Percentiles rank a stretch among this genome's conserved stretches.
Conservation (phyloP, 2,888 invertebrate genomes). For the Scaptomyza cyrtandrae region DNA sequence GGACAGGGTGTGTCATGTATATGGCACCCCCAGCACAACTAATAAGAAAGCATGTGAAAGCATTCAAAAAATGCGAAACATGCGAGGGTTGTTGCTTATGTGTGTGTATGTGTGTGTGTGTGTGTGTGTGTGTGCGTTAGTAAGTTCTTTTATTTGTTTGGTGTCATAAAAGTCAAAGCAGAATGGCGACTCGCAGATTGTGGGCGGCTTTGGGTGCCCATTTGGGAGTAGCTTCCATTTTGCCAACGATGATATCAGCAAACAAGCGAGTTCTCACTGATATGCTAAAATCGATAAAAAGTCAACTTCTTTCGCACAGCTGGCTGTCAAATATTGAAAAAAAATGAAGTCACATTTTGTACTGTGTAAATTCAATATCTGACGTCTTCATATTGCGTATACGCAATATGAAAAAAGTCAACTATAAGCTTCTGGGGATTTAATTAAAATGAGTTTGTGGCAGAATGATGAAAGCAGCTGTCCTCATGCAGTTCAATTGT, state of each 20-base stretch:
- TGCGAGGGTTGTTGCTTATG: constrained; percentile 27
- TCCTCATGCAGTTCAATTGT: constrained; percentile 8
- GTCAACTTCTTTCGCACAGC: constrained; percentile 26
- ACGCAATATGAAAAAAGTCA: constrained; percentile 36
- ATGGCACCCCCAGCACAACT: constrained; percentile 22
- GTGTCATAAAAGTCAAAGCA: constrained; percentile 59
- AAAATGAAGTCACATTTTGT: constrained; percentile 41
- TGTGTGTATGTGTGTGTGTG: constrained; percentile 4
- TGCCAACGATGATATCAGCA: constrained; percentile 60
- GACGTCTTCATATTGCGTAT: constrained; percentile 59
- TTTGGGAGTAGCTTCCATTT: constrained; percentile 23
- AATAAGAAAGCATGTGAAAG: constrained; percentile 26
- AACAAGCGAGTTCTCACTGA: constrained; percentile 8
- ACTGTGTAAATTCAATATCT: constrained; percentile 40
- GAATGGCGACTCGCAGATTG: constrained; percentile 32
- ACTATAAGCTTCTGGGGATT: constrained; percentile 17
- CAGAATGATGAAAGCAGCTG: constrained; percentile 19
- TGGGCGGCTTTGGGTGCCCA: background rate
- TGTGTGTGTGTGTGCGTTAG: constrained; percentile 24
- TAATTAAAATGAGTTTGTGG: constrained; percentile 50
- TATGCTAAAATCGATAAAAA: constrained; percentile 41
- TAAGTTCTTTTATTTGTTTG: constrained; percentile 50
- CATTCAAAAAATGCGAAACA: constrained; percentile 35
- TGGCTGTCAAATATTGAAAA: constrained; percentile 31
- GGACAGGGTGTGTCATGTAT: constrained; percentile 47